Conservation (phyloP, 2,888 invertebrate genomes). For the Drosophila limbata region DNA sequence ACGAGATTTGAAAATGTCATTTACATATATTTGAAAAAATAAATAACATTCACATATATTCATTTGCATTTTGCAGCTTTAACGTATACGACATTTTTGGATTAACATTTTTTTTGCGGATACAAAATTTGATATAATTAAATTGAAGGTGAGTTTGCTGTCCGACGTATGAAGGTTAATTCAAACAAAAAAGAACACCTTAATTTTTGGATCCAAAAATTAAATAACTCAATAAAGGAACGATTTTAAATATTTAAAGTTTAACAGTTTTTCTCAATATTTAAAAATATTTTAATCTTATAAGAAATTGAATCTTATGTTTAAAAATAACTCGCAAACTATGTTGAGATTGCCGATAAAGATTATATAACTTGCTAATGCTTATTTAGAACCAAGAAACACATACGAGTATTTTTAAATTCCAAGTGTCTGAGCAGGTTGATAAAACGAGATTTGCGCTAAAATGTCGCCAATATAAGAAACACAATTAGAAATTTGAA, state of each 20-base stretch:
- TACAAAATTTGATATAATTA: slow-evolving; percentile 34
- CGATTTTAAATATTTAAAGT: neutral
- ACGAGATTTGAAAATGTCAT: slow-evolving; percentile 23
- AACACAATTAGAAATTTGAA: slow-evolving; percentile 42
- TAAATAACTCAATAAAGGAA: neutral
- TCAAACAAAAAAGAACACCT: neutral
- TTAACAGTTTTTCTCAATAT: too few species aligned
- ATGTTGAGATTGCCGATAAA: neutral
- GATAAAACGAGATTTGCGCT: slow-evolving; percentile 15
- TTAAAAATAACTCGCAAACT: neutral
- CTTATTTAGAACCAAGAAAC: neutral
- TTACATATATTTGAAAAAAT: slow-evolving; percentile 12
- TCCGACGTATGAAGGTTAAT: slow-evolving; percentile 6
- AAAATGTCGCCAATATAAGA: slow-evolving; percentile 47
- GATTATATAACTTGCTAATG: slow-evolving; percentile 29
- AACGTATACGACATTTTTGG: slow-evolving; percentile 50
- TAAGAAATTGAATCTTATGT: neutral
- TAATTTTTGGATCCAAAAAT: slow-evolving; percentile 1
- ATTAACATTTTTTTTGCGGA: slow-evolving; percentile 51
- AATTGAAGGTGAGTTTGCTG: slow-evolving; percentile 54
- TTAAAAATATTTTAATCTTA: neutral
- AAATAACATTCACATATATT: slow-evolving; percentile 29
- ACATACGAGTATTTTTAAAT: slow-evolving; percentile 1
- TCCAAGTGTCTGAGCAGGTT: slow-evolving; percentile 5
- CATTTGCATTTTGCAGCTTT: slow-evolving; percentile 58